Conservation (phyloP, 2,888 invertebrate genomes). For the Chymomyza fuscimana region DNA sequence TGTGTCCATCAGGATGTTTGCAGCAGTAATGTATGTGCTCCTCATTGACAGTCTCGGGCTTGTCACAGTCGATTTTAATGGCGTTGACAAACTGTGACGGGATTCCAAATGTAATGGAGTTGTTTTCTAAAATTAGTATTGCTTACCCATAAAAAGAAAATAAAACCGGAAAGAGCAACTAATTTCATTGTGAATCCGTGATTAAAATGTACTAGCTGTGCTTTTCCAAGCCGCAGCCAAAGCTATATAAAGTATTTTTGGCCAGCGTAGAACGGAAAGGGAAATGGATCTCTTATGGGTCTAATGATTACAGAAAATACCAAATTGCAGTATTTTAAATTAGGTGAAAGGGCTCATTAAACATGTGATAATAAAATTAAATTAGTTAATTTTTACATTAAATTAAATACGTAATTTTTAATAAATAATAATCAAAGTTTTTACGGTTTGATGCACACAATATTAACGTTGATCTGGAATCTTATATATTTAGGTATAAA, state of each 20-base stretch:
- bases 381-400: neutral
- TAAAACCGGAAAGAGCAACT: neutral
- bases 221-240: neutral
- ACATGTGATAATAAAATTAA: neutral
- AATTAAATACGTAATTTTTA: neutral
- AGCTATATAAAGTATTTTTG: neutral
- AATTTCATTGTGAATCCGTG: neutral
- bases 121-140: neutral
- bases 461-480: neutral
- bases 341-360: neutral
- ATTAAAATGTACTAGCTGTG: neutral
- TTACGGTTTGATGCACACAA: neutral
- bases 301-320: neutral
- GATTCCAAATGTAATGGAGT: neutral
- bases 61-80: slow-evolving; percentile 58
- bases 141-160: neutral
- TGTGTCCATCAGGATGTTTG: slow-evolving; percentile 70
- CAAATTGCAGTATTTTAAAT: neutral
- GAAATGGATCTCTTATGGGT: neutral
- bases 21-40: slow-evolving; percentile 68
- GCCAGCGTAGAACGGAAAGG: neutral
- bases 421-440: neutral
- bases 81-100: slow-evolving; percentile 24
- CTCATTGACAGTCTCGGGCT: slow-evolving; percentile 56
- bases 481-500: neutral